Percentiles rank a stretch among this genome's conserved stretches.
phyloP scores from a whole-genome alignment of 2,797 vertebrate species.

The Premnoplex brunnescens region DNA sequence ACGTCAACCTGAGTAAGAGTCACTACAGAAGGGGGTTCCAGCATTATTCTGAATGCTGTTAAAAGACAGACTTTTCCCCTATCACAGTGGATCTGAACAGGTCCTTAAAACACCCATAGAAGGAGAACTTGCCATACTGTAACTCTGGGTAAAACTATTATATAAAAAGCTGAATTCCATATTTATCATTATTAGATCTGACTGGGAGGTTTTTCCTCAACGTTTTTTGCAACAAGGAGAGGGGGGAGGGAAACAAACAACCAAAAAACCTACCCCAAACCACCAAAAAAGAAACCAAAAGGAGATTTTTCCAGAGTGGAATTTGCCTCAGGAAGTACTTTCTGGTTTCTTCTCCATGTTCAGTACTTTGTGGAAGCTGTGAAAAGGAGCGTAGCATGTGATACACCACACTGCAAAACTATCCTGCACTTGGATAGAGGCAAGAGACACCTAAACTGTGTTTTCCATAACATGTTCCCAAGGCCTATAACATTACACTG shows the following conservation, averaged over 20 bases:
- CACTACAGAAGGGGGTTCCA: neutral
- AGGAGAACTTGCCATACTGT: neutral
- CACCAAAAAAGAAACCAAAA: neutral
- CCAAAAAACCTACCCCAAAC: no score
- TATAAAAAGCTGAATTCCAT: neutral
- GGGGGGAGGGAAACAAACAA: no score
- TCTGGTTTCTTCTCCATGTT: neutral
- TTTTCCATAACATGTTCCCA: neutral
- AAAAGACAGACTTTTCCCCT: neutral
- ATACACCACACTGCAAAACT: neutral
- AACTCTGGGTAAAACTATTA: neutral
- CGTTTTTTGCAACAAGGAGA: neutral
- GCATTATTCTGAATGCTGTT: neutral
- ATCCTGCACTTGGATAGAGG: neutral
- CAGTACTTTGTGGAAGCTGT: neutral
- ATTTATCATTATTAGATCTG: neutral
- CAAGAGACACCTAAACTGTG: neutral
- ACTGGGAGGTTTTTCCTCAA: neutral
- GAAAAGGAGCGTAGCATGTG: neutral
- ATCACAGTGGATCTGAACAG: neutral
- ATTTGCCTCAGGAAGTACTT: neutral
- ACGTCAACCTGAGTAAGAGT: neutral
- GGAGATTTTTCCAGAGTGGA: neutral
- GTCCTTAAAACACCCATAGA: rapidly evolving
- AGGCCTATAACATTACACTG: neutral